These are phyloP conservation scores for Camponotus fellah DNA, from an alignment of 2,888 invertebrate species.

Conservation along the genomic window DNA sequence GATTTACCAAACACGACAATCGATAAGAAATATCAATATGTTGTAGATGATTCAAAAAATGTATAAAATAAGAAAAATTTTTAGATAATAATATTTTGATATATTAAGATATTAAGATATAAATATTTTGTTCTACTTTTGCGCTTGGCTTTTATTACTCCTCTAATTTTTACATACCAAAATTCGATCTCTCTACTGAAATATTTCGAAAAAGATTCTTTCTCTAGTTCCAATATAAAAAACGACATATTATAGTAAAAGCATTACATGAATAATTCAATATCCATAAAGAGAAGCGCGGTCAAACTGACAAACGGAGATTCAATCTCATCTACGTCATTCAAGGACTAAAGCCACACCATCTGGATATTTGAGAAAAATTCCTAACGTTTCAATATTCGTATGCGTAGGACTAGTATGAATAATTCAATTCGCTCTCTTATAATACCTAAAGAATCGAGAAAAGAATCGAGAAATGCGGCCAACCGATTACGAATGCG, in stretches of 20 bases:
- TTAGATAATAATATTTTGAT: too few relatives aligned
- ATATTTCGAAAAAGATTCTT: background rate
- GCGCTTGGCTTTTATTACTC: too few relatives aligned
- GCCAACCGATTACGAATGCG: background rate
- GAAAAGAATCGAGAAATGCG: slow-evolving; percentile 9
- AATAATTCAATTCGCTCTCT: slow-evolving; percentile 1
- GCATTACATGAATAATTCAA: slow-evolving; percentile 9
- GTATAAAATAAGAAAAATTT: too few relatives aligned
- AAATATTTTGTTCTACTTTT: too few relatives aligned
- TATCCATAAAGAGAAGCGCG: background rate
- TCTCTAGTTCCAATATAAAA: background rate
- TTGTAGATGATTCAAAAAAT: too few relatives aligned
- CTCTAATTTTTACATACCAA: background rate
- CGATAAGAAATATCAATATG: too few relatives aligned
- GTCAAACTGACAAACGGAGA: background rate
- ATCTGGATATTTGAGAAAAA: background rate
- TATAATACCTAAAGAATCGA: background rate
- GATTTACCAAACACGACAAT: too few relatives aligned
- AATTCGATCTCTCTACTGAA: background rate
- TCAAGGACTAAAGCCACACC: background rate
- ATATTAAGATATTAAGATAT: too few relatives aligned
- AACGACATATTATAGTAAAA: background rate
- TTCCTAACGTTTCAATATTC: background rate
- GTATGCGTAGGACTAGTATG: background rate
- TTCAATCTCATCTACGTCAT: background rate